phyloP scores from a whole-genome alignment of 2,113 vertebrate genomes.

The Pygoscelis antarcticus region DNA sequence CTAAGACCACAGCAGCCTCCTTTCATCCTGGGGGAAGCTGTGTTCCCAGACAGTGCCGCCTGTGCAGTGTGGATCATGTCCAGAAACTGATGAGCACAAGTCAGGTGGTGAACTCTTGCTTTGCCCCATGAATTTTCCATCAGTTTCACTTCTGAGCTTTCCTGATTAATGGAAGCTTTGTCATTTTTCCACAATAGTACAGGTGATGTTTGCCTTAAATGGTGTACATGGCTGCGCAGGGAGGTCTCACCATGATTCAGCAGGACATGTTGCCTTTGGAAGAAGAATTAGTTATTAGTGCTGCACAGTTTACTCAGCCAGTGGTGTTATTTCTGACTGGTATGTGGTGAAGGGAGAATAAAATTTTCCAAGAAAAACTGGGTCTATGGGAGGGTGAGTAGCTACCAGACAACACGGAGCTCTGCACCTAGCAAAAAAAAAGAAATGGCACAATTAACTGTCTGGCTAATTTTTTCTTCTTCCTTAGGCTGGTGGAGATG shows the following conservation, averaged over 20 bases:
- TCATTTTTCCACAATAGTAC: background rate
- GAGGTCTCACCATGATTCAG: slow-evolving; percentile 46
- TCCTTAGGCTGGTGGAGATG: slow-evolving; percentile 64
- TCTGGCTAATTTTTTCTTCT: slow-evolving; percentile 2
- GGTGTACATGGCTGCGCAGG: slow-evolving; percentile 40
- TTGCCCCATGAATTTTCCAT: slow-evolving; percentile 55
- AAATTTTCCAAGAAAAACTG: slow-evolving; percentile 30
- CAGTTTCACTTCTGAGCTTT: slow-evolving; percentile 51
- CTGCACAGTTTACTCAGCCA: background rate
- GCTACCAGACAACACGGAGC: background rate
- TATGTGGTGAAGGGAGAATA: slow-evolving; percentile 17
- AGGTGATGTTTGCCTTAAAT: slow-evolving; percentile 56
- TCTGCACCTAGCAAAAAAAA: background rate
- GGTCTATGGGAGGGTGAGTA: background rate
- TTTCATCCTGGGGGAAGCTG: background rate
- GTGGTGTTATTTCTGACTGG: slow-evolving; percentile 37
- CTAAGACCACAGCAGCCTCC: background rate
- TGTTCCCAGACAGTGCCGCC: background rate
- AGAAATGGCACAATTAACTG: background rate
- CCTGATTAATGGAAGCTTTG: slow-evolving; percentile 57
- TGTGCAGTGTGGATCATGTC: background rate
- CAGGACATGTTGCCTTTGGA: slow-evolving; percentile 68
- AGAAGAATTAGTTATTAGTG: slow-evolving; percentile 52
- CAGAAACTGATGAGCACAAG: slow-evolving; percentile 39
- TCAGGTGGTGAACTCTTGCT: slow-evolving; percentile 44